Percentiles rank a stretch among this genome's conserved stretches.
phyloP scores from a whole-genome alignment of 2,888 invertebrate species.

The Dryadula phaetusa region DNA sequence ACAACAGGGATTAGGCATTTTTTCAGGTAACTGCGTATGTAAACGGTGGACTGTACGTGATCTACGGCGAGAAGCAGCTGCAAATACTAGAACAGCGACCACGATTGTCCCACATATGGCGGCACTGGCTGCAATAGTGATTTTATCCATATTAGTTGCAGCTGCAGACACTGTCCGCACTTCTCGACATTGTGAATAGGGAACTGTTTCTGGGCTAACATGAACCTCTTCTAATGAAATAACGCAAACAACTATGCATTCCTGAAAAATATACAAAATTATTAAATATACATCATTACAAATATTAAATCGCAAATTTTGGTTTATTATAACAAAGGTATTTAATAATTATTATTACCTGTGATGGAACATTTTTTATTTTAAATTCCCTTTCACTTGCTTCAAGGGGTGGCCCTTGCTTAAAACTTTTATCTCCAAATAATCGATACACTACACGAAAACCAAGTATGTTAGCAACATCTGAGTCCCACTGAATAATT shows the following conservation, averaged over 20 bases:
- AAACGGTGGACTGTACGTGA: constrained; percentile 90
- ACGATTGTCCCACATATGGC: constrained; percentile 97
- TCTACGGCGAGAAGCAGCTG: constrained; percentile 92
- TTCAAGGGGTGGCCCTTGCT: constrained; percentile 95
- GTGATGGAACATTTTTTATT: constrained; percentile 95
- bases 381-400: constrained; percentile 95
- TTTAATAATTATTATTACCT: constrained; percentile 75
- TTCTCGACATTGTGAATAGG: constrained; percentile 94
- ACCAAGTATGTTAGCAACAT: constrained; percentile 93
- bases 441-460: constrained; percentile 95
- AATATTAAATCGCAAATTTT: neutral
- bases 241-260: constrained; percentile 97
- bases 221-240: constrained; percentile 94
- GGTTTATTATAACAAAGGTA: neutral
- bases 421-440: constrained; percentile 95
- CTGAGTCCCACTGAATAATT: constrained; percentile 96
- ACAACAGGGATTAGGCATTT: constrained; percentile 92
- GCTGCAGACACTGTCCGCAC: constrained; percentile 93
- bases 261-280: constrained; percentile 78
- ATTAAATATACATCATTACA: neutral
- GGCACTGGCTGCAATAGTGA: constrained; percentile 96
- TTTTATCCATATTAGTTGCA: constrained; percentile 96
- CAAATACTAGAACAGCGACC: constrained; percentile 94
- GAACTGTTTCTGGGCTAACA: constrained; percentile 94
- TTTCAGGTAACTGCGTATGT: constrained; percentile 87